phyloP scores from a whole-genome alignment of 2,113 vertebrate species.

The Nyctereutes procyonoides region DNA sequence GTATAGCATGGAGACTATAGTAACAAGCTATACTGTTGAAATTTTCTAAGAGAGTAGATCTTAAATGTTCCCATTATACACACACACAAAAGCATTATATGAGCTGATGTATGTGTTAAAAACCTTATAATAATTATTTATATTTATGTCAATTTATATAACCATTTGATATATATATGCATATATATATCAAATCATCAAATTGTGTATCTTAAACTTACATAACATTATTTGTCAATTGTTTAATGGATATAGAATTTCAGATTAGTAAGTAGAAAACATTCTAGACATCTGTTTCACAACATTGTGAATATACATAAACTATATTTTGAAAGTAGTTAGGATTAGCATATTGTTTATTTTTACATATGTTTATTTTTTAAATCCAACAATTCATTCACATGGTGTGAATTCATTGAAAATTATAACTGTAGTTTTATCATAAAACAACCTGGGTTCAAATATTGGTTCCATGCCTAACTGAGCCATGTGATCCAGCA shows the following conservation, averaged over 20 bases:
- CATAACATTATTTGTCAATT: background rate
- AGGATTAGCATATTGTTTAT: background rate
- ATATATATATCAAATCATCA: background rate
- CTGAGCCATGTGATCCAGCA: background rate
- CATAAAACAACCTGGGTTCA: background rate
- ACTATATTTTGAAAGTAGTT: background rate
- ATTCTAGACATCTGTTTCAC: background rate
- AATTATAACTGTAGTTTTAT: background rate
- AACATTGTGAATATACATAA: background rate
- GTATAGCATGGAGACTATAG: background rate
- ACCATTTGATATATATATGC: background rate
- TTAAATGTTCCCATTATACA: background rate
- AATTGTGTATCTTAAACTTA: background rate
- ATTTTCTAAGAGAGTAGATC: background rate
- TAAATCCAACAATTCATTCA: background rate
- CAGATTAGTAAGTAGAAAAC: background rate
- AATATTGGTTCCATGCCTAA: background rate
- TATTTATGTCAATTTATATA: background rate
- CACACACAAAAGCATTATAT: background rate
- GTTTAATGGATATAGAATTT: background rate
- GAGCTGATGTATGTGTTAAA: background rate
- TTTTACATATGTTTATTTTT: background rate
- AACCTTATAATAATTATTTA: background rate
- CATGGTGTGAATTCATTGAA: background rate
- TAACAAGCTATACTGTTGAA: background rate